A percentile compares a stretch with the other conserved stretches of the same genome.
Conservation (phyloP, 1,140 invertebrate species). For the Sweltsa coloradensis region DNA sequence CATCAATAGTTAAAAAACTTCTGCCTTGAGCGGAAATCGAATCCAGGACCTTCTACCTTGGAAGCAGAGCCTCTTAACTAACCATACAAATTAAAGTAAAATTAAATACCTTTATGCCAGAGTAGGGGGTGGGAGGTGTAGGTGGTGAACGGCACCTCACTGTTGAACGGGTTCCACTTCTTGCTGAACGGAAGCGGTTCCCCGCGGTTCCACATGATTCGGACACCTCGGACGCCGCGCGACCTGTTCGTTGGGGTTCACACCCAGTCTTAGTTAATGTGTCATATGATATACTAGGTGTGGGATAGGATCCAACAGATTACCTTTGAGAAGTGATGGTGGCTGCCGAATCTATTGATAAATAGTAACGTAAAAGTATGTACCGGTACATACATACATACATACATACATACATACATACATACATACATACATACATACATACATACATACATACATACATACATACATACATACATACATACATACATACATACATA, state of each 20-base stretch:
- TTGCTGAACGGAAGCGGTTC: slow-evolving; percentile 51
- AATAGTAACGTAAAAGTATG: too few species aligned
- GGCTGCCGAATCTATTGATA: too few species aligned
- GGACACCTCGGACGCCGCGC: slow-evolving; percentile 55
- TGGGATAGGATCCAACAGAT: too few species aligned
- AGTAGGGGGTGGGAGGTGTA: slow-evolving; percentile 69
- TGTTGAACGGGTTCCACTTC: slow-evolving; percentile 76
- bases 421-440: slow-evolving; percentile 13
- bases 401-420: slow-evolving; percentile 12
- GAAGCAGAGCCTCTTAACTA: too few species aligned
- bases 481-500: slow-evolving; percentile 12
- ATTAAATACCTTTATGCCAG: slow-evolving; percentile 69
- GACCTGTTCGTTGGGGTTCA: too few species aligned
- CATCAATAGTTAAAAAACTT: too few species aligned
- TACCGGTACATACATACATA: slow-evolving; percentile 13
- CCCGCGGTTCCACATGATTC: slow-evolving; percentile 62
- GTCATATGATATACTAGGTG: too few species aligned
- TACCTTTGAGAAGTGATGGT: too few species aligned
- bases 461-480: slow-evolving; percentile 11
- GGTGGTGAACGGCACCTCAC: slow-evolving; percentile 63
- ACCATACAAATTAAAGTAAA: too few species aligned
- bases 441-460: slow-evolving; percentile 12
- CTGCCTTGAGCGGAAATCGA: too few species aligned
- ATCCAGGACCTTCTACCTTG: too few species aligned
- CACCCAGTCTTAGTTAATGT: too few species aligned